Evolutionary conservation across 1,140 invertebrate species (phyloP), one percentile per base, ranked within the genome.

Genomic region (Myzus persicae): DNA sequence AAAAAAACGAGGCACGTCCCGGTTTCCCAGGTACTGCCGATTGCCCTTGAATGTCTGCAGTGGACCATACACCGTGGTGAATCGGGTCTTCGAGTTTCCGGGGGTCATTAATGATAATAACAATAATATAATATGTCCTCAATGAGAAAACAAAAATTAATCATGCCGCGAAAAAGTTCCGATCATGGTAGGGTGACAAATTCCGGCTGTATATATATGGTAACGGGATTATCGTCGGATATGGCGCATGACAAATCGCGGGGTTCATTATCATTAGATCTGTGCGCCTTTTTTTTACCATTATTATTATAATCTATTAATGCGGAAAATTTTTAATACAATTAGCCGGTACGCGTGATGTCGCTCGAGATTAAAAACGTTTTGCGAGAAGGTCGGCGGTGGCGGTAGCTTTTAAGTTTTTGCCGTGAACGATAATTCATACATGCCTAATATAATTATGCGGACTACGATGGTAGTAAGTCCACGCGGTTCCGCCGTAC

Each of bases 131-230:
- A 51, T 89, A n/a, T 38, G 54, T 91, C 54, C 54, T 76, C 90
- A 91, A 91, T 48, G 90, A n/a, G 31, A 67, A 44, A 91, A 76
- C 14, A 90, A 85, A 31, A 85, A 85, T 85, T 51, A 93, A 93
- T 85, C 46, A 54, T 40, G 81, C 81, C 24, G 81, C 91, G 67
- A 93, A 93, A 93, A 93, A 93, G 38, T 38, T 84, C 81, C 81
- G 54, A 93, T 93, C 91, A 93, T 26, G 22, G 91, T 93, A 85
- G 81, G 91, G 91, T 93, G 91, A 93, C 91, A 93, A 93, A 93
- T 84, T 85, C 38, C n/a, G 42, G 38, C 46, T 18, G n/a, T 67
- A 6, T 40, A 54, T 26, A 84, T 48, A 22, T 22, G 22, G n/a
- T 76, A 91, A 85, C 46, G 91, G 91, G 81, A 93, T 93, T 93